Base-by-base conservation (phyloP, 2,797 vertebrate genomes). In the Melanotaenia parkinsoni region DNA sequence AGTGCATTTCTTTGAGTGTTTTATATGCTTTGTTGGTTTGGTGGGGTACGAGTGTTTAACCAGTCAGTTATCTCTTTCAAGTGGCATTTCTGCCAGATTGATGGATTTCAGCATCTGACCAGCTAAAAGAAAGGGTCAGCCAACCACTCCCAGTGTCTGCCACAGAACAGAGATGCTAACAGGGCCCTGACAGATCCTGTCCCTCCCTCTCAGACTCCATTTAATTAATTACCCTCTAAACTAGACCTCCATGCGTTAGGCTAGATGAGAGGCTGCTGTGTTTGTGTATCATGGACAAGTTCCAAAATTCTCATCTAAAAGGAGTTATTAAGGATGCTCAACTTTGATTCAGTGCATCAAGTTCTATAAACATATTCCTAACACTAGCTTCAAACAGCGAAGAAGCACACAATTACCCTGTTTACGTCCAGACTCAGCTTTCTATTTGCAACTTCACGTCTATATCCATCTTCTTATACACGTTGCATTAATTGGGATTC, bases 171-270 rank as follows among this genome's bases (percentile, higher is more conserved):
- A 86, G 88, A 90, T 69, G 82, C 87, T 92, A 92, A 91, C 89
- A 88, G 90, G 87, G 73, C 54, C 73, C 10, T 90, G 90, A 93
- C 90, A 91, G 86, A 88, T 84, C 67, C 74, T 12, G 50, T 74
- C 84, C 79, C 86, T 81, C 84, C 82, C 80, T 79, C 72, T 57
- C 72, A 30, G 59, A 79, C 83, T 76, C 33, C 4, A 58, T 83
- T 88, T 87, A 90, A 93, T 92, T 88, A 89, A 91, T 92, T 87
- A 90, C 56, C 78, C 70, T 67, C 68, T 67, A 87, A 91, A 91
- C 84, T 86, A 89, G 92, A 83, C 83, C 74, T 74, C 68, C 5
- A 38, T 57, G 75, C 62, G 66, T 63, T 66, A 13, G 40, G 70
- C 64, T 69, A 67, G 67, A 81, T 60, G 56, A 20, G 47, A 67